These are phyloP conservation scores for Standfussiana lucernea DNA, from an alignment of 2,888 invertebrate genomes.

Conservation along the genomic window DNA sequence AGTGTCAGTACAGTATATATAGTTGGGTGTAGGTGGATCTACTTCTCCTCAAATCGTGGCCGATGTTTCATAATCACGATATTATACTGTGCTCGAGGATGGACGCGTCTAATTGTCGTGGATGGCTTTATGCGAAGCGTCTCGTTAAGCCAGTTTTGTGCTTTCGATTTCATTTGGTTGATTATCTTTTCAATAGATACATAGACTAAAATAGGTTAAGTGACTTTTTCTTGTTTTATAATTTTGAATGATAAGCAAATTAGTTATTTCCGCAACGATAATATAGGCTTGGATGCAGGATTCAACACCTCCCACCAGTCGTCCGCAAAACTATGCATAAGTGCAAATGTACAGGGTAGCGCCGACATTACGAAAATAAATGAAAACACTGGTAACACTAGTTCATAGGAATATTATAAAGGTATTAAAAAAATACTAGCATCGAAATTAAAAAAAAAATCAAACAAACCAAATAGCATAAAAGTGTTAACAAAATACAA, in stretches of 20 bases:
- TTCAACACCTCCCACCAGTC: neutral
- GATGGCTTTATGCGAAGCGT: slow-evolving; percentile 74
- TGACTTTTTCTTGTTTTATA: too few species aligned
- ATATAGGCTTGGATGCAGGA: neutral
- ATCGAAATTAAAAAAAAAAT: too few species aligned
- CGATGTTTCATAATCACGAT: slow-evolving; percentile 83
- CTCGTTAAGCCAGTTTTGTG: slow-evolving; percentile 28
- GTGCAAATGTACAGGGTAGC: too few species aligned
- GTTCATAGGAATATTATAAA: too few species aligned
- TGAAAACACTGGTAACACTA: too few species aligned
- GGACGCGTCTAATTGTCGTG: slow-evolving; percentile 82
- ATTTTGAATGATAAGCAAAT: neutral
- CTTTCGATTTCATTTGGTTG: slow-evolving; percentile 12
- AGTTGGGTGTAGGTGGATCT: slow-evolving; percentile 83
- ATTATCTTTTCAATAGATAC: neutral
- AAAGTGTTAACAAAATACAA: too few species aligned
- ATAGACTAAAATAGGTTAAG: too few species aligned
- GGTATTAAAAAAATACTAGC: too few species aligned
- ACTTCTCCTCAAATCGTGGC: slow-evolving; percentile 82
- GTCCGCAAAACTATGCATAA: neutral
- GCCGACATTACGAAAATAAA: too few species aligned
- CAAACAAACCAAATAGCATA: too few species aligned
- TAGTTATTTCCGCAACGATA: neutral
- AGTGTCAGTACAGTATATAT: slow-evolving; percentile 84
- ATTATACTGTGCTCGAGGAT: slow-evolving; percentile 76